Base-by-base conservation (phyloP, 2,797 vertebrate genomes). In the Argentina silus region DNA sequence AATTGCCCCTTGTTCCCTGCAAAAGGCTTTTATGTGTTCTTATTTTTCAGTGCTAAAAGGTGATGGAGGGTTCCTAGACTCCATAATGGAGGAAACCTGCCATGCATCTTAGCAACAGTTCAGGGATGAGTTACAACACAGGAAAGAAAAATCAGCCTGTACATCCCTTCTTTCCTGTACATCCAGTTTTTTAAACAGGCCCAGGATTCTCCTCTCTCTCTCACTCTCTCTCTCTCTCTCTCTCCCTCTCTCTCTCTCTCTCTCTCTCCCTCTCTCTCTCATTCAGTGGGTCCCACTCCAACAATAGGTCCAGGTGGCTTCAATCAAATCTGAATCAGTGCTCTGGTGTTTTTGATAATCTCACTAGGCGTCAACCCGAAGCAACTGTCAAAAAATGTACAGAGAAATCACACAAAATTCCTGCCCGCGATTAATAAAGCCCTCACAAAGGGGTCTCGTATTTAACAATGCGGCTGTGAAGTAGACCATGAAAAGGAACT, bases 401-500 rank as follows among this genome's bases (percentile, higher is more conserved):
- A 76, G 78, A 86, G 75, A 59, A 77, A 79, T 70, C 64, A 65
- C 80, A 15, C 48, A 84, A 83, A 85, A 86, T 82, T 77, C 83
- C 79, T 79, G 78, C 78, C 81, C 59, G 69, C 77, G 45, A 82
- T 89, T 88, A 89, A 86, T 86, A 87, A 87, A 89, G 79, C 75
- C 85, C 81, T 86, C 82, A 87, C 83, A 89, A 86, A 85, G 78
- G 42, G 73, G 77, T 79, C 83, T 90, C 60, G 51, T 70, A 82
- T 91, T 91, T 91, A 90, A 92, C 80, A 84, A 84, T 17, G 7
- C 76, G 60, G 70, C 86, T 80, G 84, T 89, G 85, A 82, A 85
- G 84, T 81, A 83, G 77, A 89, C 89, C 89, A 82, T 91, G 83
- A 90, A 90, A 90, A 75, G 86, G 77, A 81, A 78, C 73, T 76